Conservation (phyloP, 2,113 vertebrate genomes). For the Isurus oxyrinchus region DNA sequence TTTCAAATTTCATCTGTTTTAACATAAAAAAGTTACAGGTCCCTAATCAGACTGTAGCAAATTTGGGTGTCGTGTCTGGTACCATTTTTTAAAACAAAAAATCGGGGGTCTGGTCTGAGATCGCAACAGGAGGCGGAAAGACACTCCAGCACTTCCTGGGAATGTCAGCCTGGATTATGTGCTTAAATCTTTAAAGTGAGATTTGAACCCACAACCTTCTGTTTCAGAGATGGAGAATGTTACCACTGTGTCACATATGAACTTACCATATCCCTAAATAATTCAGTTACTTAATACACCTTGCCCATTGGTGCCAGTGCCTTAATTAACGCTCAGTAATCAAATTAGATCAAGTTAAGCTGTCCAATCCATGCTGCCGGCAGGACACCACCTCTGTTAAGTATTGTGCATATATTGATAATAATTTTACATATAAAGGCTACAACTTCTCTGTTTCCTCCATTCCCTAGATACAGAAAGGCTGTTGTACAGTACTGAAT, state of each 20-base stretch:
- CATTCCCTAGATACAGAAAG: background rate
- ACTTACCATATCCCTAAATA: background rate
- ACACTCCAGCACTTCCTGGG: background rate
- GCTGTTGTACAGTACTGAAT: background rate
- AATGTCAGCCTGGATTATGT: background rate
- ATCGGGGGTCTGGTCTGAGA: no score
- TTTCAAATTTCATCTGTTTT: no score
- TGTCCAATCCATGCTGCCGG: background rate
- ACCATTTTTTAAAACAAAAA: no score
- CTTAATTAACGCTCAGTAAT: background rate
- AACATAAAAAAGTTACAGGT: no score
- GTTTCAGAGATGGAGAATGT: background rate
- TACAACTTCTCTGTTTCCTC: background rate
- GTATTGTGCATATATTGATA: background rate
- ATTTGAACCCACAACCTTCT: no score
- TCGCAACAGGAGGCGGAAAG: background rate
- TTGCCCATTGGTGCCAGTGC: background rate
- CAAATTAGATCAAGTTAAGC: background rate
- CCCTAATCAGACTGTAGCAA: no score
- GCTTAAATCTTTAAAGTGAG: background rate
- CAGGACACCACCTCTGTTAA: background rate
- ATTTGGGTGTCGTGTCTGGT: no score
- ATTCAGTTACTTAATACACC: background rate
- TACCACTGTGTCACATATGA: background rate
- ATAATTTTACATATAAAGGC: background rate